Conservation (phyloP, 1,140 invertebrate species). For the Cherax quadricarinatus region DNA sequence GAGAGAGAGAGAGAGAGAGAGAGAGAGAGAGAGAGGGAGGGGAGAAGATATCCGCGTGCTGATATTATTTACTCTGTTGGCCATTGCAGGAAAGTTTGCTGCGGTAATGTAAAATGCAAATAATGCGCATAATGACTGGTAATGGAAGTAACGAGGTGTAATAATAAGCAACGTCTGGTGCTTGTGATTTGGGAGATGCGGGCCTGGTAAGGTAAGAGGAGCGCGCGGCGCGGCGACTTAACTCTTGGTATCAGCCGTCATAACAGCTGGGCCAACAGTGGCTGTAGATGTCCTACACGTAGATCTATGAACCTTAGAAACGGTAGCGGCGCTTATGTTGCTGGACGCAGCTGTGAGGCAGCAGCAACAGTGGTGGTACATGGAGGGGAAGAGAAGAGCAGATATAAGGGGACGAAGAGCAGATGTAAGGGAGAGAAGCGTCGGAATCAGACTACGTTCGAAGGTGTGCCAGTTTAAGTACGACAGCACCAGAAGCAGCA, state of each 20-base stretch:
- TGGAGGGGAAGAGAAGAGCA: neutral
- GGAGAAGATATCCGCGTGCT: neutral
- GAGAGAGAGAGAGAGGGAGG: neutral
- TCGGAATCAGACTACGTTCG: too few relatives aligned
- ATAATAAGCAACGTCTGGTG: slow-evolving; percentile 42
- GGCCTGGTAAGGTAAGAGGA: neutral
- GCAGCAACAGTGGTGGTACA: neutral
- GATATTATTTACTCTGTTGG: slow-evolving; percentile 25
- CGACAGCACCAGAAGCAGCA: neutral
- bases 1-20: neutral
- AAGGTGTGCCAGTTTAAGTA: too few relatives aligned
- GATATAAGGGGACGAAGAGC: neutral
- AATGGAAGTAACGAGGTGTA: slow-evolving; percentile 45
- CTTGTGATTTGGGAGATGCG: slow-evolving; percentile 50
- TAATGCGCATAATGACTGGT: slow-evolving; percentile 43
- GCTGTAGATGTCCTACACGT: slow-evolving; percentile 1
- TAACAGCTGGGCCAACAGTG: neutral
- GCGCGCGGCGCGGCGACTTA: neutral
- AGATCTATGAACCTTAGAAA: slow-evolving; percentile 22
- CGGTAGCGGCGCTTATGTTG: neutral
- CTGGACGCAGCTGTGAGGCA: neutral
- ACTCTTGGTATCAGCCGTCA: neutral
- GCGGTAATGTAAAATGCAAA: slow-evolving; percentile 52
- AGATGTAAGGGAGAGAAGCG: too few relatives aligned
- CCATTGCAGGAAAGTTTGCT: slow-evolving; percentile 28